Conservation (phyloP, 2,113 vertebrate genomes). For the Motacilla alba region DNA sequence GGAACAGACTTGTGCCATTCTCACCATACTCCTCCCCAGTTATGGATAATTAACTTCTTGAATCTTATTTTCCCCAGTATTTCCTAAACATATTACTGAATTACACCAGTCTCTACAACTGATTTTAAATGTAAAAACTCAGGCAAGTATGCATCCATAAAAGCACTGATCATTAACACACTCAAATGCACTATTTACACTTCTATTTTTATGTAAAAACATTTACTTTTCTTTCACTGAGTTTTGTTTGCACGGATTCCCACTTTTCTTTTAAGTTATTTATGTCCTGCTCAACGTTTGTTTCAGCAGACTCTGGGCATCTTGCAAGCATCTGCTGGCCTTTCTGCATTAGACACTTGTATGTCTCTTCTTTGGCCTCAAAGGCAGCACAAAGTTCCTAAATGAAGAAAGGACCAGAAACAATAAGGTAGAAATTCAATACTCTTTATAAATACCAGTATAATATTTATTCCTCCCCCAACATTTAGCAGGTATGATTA, state of each 20-base stretch:
- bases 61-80: not conserved
- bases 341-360: constrained; percentile 81
- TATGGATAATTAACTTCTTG: not conserved
- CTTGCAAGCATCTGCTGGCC: constrained; percentile 86
- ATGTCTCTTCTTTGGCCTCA: constrained; percentile 88
- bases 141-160: not conserved
- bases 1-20: not conserved
- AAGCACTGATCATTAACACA: not conserved
- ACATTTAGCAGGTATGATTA: not conserved
- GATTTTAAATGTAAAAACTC: not conserved
- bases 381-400: constrained; percentile 91
- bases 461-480: not conserved
- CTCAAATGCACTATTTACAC: not conserved
- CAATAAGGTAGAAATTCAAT: constrained; percentile 6
- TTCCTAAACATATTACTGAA: not conserved
- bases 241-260: constrained; percentile 88
- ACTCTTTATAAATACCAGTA: not conserved
- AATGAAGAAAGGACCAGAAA: constrained; percentile 26
- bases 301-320: constrained; percentile 83
- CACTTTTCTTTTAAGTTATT: constrained; percentile 92
- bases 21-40: not conserved
- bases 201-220: not conserved
- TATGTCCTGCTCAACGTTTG: constrained; percentile 90
- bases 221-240: constrained; percentile 90
- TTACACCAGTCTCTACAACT: not conserved